Conservation (phyloP, 2,888 invertebrate species). For the Drosophila mercatorum region DNA sequence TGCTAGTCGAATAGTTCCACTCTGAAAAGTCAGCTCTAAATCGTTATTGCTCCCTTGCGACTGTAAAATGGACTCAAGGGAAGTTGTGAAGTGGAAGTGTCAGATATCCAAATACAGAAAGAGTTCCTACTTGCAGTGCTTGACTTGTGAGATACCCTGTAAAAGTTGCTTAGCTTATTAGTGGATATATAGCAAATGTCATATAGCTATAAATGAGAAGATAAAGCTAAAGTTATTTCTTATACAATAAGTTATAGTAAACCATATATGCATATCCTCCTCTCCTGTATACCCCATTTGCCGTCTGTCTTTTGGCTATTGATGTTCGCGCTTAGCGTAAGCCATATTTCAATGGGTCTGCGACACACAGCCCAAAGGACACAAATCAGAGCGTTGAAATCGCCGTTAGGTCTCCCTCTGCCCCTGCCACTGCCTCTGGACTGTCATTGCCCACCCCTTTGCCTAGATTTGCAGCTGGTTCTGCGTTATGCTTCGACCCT, state of each 20-base stretch:
- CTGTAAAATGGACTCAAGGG: conserved; percentile 29
- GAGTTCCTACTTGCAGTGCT: not conserved
- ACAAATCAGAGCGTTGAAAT: conserved; percentile 32
- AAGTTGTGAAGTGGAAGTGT: not conserved
- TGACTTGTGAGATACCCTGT: not conserved
- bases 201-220: not conserved
- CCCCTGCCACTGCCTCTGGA: not conserved
- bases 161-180: not conserved
- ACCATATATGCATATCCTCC: not conserved
- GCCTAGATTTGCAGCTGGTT: not conserved
- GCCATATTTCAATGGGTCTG: conserved; percentile 6
- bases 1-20: not conserved
- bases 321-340: not conserved
- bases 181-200: not conserved
- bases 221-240: too few relatives aligned
- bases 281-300: not conserved
- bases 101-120: conserved; percentile 1
- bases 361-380: conserved; percentile 27
- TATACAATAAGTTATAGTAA: too few relatives aligned
- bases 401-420: not conserved
- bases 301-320: not conserved
- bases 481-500: conserved; percentile 7
- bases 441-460: not conserved
- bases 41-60: conserved; percentile 30
- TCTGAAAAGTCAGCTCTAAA: not conserved